These are phyloP conservation scores for Oncorhynchus masou DNA, from an alignment of 2,113 vertebrate species.

Conservation along the genomic window DNA sequence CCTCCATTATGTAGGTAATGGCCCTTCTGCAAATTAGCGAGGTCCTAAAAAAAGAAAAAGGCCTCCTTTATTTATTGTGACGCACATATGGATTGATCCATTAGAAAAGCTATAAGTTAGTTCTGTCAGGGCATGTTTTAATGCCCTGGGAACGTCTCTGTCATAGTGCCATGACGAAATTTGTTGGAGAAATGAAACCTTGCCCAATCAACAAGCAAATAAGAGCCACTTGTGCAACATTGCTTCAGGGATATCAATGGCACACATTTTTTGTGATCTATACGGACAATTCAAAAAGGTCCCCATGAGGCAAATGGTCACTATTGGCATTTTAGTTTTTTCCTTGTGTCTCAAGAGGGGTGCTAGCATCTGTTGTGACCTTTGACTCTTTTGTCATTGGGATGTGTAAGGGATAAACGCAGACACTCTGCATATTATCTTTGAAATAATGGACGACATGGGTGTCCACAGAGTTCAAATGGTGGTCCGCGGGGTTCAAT, in stretches of 20 bases:
- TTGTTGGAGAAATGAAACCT: conserved; percentile 53
- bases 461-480: too few species aligned
- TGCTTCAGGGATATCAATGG: conserved; percentile 60
- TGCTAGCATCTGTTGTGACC: conserved; percentile 43
- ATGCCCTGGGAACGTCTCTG: conserved; percentile 21
- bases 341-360: conserved; percentile 10
- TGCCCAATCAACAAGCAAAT: conserved; percentile 48
- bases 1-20: neutral
- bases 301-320: conserved; percentile 50
- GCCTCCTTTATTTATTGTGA: conserved; percentile 44
- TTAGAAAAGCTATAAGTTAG: conserved; percentile 41
- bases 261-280: conserved; percentile 66
- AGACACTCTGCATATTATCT: too few species aligned
- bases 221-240: conserved; percentile 57
- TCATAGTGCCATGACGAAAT: conserved; percentile 43
- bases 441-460: too few species aligned
- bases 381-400: neutral
- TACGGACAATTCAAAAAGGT: conserved; percentile 53
- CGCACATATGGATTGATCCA: conserved; percentile 42
- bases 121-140: conserved; percentile 43
- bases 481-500: too few species aligned
- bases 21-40: neutral
- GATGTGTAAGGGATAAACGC: neutral
- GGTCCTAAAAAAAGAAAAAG: neutral
- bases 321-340: conserved; percentile 35